Conservation (phyloP, 2,113 vertebrate species). For the Echinops telfairi region DNA sequence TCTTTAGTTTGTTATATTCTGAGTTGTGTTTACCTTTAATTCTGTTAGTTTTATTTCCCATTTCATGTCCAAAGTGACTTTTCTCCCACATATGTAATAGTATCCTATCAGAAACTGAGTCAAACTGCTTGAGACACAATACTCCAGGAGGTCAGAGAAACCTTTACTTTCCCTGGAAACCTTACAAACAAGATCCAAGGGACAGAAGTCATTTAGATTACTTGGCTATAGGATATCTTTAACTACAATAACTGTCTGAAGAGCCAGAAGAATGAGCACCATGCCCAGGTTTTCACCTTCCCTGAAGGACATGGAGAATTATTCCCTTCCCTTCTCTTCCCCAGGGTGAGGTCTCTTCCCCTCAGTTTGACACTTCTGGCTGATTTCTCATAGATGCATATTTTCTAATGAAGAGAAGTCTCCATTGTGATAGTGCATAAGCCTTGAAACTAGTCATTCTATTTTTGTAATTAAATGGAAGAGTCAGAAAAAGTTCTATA, state of each 20-base stretch:
- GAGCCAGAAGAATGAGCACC: neutral
- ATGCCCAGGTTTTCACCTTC: neutral
- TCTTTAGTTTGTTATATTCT: neutral
- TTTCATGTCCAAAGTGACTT: constrained; percentile 22
- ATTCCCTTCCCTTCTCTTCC: neutral
- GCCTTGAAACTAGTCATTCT: neutral
- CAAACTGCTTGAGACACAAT: neutral
- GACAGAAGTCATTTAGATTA: neutral
- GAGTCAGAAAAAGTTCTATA: neutral
- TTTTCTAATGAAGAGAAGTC: neutral
- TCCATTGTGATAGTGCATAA: neutral
- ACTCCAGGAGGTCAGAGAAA: neutral
- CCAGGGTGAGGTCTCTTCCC: too few species aligned
- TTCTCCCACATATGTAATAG: constrained; percentile 32
- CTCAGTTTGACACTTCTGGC: neutral
- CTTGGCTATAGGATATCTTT: neutral
- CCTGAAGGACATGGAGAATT: neutral
- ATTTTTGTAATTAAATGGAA: neutral
- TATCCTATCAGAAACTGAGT: constrained; percentile 32
- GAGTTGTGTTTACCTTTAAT: constrained; percentile 46
- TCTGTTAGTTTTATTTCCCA: constrained; percentile 24
- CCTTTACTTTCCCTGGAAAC: neutral
- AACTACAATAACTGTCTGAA: neutral
- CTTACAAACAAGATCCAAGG: neutral
- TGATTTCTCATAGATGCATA: constrained; percentile 21